Base-by-base conservation (phyloP, 2,797 vertebrate species). In the Hippopotamyrus pictus region DNA sequence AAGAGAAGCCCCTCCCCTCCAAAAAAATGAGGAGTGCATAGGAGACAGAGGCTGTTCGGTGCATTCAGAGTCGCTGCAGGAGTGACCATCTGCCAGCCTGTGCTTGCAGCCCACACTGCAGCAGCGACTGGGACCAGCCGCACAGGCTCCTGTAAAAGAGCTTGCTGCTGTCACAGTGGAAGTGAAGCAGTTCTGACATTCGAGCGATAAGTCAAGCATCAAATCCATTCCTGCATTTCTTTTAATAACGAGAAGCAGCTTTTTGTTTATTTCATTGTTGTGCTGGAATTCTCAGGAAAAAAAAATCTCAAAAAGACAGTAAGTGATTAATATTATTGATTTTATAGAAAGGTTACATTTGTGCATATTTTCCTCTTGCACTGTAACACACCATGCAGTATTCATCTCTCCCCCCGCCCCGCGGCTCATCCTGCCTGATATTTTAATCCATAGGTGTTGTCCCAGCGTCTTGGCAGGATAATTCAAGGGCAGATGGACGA, bases 401-500 rank as follows among this genome's bases (percentile, higher is more conserved):
- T 37, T 19, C 9, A 37, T 19, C 37, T 79, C 73, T n/a, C 5
- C 11, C 25, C 25, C 65, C 0, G 11, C 65, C 65, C 65, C 25
- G 29, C 25, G 0, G 65, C 65, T 69, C n/a, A 84, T 84, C 41
- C 82, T 25, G 51, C 46, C 46, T 86, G 48, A 22, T 86, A 54
- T 86, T 90, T 29, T 84, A 50, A 88, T 33, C 89, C 5, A 25
- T 88, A 99, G 98, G 97, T 96, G 89, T 90, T 99, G 90, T 97
- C 96, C 33, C 95, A 93, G 57, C 95, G 98, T 90, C 94, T 99
- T 11, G 97, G 97, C 57, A 97, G 92, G 92, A 96, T 98, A 65
- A 97, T 99, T 93, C 95, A 94, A 29, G 98, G 98, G 65, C 97
- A 97, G 5, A 95, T 99, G 91, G 98, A 99, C 94, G 96, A 97